Evolutionary conservation across 2,888 invertebrate species (phyloP).

Genomic region (Lochmaea crataegi): DNA sequence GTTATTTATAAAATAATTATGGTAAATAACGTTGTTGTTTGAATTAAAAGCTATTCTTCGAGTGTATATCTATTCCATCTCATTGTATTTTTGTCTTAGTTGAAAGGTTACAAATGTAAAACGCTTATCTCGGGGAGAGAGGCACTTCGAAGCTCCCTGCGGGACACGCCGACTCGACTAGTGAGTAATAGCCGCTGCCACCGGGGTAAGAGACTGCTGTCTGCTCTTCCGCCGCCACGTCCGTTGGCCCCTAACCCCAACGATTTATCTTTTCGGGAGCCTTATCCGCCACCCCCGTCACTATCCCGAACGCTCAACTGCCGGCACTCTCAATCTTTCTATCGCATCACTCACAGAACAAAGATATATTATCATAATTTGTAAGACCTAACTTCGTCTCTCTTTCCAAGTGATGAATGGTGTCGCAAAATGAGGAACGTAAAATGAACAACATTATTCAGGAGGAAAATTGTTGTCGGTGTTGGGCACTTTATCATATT

Average conservation of each 20-base stretch:
- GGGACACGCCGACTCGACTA: slow-evolving; percentile 53
- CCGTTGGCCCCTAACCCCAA: slow-evolving; percentile 63
- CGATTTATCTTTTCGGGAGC: slow-evolving; percentile 62
- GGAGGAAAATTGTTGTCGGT: not conserved
- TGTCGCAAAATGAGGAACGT: slow-evolving; percentile 16
- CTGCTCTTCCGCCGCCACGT: slow-evolving; percentile 64
- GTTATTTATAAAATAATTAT: not conserved
- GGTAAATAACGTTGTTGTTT: not conserved
- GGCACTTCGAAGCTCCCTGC: slow-evolving; percentile 61
- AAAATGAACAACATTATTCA: slow-evolving; percentile 16
- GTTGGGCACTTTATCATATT: too few species aligned
- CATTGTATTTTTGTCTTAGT: slow-evolving; percentile 32
- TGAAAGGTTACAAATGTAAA: slow-evolving; percentile 64
- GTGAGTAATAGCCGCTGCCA: slow-evolving; percentile 64
- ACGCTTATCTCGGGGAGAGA: slow-evolving; percentile 62
- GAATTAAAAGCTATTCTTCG: not conserved
- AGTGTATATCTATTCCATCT: too few species aligned
- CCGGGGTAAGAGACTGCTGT: slow-evolving; percentile 64
- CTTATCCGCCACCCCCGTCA: slow-evolving; percentile 52
- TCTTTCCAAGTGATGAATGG: slow-evolving; percentile 8
- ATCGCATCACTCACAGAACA: slow-evolving; percentile 45
- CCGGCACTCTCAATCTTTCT: slow-evolving; percentile 44
- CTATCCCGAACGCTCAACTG: slow-evolving; percentile 44
- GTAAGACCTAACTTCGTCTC: slow-evolving; percentile 19
- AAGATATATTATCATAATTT: slow-evolving; percentile 30